phyloP scores from a whole-genome alignment of 2,797 vertebrate genomes.

The Coregonus suidteri region DNA sequence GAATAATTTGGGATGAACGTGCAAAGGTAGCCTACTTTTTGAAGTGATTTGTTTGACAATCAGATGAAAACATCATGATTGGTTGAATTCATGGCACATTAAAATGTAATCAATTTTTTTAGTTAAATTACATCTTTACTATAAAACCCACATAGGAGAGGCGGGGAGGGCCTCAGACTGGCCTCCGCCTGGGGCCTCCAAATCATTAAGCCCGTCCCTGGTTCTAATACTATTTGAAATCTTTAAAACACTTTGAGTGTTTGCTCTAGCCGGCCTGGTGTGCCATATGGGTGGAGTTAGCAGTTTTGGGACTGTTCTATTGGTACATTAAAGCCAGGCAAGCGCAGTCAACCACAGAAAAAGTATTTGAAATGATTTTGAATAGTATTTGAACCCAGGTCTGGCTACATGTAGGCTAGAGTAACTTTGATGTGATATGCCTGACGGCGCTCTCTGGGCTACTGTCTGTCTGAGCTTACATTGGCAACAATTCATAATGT shows the following conservation, averaged over 20 bases:
- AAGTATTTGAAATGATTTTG: not conserved
- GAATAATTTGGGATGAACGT: too few relatives aligned
- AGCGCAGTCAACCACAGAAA: not conserved
- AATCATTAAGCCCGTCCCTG: too few relatives aligned
- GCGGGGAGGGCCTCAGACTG: too few relatives aligned
- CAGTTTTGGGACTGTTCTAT: not conserved
- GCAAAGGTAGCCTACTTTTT: too few relatives aligned
- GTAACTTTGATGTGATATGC: constrained; percentile 16
- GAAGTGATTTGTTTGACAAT: too few relatives aligned
- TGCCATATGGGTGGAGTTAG: not conserved
- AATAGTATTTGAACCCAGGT: not conserved
- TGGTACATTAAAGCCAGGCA: not conserved
- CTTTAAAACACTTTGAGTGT: not conserved
- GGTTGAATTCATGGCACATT: too few relatives aligned
- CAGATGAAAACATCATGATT: too few relatives aligned
- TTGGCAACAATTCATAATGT: constrained; percentile 30
- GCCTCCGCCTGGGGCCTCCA: too few relatives aligned
- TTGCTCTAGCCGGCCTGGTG: not conserved
- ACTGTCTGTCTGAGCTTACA: constrained; percentile 1
- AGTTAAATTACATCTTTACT: too few relatives aligned
- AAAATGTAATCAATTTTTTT: too few relatives aligned
- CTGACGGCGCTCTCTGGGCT: not conserved
- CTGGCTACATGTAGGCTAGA: not conserved
- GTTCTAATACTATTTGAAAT: too few relatives aligned
- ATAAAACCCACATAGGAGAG: too few relatives aligned